These are phyloP conservation scores for Halictus rubicundus DNA, from an alignment of 1,140 invertebrate species.

Conservation along the genomic window DNA sequence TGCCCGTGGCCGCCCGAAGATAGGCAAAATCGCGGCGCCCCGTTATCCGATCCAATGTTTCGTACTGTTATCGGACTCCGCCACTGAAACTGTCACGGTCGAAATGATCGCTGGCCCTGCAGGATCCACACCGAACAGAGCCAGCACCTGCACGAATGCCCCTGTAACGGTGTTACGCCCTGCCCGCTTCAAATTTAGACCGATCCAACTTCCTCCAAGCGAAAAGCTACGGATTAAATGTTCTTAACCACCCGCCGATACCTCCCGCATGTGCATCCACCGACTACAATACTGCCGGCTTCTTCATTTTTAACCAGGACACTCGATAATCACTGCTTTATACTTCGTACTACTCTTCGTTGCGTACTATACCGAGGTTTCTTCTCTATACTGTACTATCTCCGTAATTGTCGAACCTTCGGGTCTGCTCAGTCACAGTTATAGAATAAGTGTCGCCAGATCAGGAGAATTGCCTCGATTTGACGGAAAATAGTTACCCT, in stretches of 20 bases:
- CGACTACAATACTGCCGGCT: too few species aligned
- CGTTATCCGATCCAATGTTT: slow-evolving; percentile 43
- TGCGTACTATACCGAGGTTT: too few species aligned
- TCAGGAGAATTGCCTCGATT: too few species aligned
- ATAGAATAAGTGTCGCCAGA: too few species aligned
- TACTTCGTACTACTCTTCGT: neutral
- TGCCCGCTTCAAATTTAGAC: neutral
- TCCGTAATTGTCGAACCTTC: too few species aligned
- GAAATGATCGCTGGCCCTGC: slow-evolving; percentile 19
- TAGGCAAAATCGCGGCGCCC: slow-evolving; percentile 51
- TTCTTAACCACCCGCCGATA: neutral
- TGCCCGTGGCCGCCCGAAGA: slow-evolving; percentile 40
- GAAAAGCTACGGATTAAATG: neutral
- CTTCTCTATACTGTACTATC: too few species aligned
- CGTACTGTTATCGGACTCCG: slow-evolving; percentile 47
- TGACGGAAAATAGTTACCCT: too few species aligned
- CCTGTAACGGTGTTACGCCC: neutral
- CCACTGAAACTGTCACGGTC: slow-evolving; percentile 44
- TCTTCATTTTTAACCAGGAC: too few species aligned
- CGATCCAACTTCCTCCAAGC: neutral
- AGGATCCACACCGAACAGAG: slow-evolving; percentile 13
- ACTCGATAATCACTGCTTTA: neutral
- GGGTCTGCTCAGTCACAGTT: too few species aligned
- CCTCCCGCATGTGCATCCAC: too few species aligned
- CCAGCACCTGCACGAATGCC: neutral